Evolutionary conservation across 2,113 vertebrate species (phyloP), one percentile per base, ranked within the genome.

Genomic region (Pampusana beccarii): DNA sequence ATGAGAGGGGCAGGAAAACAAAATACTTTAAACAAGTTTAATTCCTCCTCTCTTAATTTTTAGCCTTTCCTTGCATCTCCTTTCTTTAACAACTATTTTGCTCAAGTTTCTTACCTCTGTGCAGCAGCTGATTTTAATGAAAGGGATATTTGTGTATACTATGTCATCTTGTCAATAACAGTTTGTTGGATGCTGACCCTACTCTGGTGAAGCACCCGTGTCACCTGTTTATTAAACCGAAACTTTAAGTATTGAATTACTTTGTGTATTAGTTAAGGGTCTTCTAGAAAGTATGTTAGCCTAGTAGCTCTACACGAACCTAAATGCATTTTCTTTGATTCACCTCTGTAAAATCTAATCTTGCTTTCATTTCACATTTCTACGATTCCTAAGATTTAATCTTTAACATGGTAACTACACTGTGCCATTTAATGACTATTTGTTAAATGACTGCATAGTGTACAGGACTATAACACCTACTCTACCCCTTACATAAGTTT

Each of bases 11-110:
- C 1, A 17, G 61, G 77, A 92, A 91, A 90, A 65, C 18, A 92
- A 92, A 92, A 60, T 92, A 66, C n/a, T 90, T 87, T 44, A 92
- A 75, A 62, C 46, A 78, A 89, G n/a, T 56, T 96, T 88, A 3
- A 71, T 73, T 94, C 65, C 21, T 91, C 33, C 20, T 90, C 34
- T 93, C 92, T 56, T 33, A 48, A 54, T 53, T 90, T 92, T 80
- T 60, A 25, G 24, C 29, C 18, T 56, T 71, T 81, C 85, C 53
- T 94, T 89, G 10, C 48, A 64, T 70, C 14, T 79, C 15, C 16
- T 75, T 86, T 58, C 51, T 86, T 60, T 82, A 93, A 70, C 5
- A 87, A 50, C 33, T 72, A 13, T 65, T 80, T 84, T 80, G 54
- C 25, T 81, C 31, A 38, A 13, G 36, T 64, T 81, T 92, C 19